Conservation (phyloP, 2,113 vertebrate species). For the Proteles cristata region DNA sequence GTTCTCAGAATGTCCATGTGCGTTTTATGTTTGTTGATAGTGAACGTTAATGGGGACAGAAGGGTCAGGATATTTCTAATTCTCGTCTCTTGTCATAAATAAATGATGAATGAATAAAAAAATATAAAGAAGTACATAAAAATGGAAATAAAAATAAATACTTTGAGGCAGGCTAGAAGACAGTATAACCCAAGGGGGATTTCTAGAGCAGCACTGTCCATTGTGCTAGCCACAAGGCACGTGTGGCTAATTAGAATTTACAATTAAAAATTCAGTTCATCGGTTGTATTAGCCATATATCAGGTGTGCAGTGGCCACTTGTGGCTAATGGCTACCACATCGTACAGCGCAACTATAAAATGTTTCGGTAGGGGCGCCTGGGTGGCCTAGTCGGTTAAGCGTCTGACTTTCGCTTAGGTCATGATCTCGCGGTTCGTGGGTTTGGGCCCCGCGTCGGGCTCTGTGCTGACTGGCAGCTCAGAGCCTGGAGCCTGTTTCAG, state of each 20-base stretch:
- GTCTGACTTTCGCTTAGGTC: too few relatives aligned
- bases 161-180: neutral
- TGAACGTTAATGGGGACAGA: neutral
- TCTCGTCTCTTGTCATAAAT: constrained; percentile 18
- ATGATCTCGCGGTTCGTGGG: too few relatives aligned
- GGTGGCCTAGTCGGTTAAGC: too few relatives aligned
- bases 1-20: neutral
- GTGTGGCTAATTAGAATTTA: neutral
- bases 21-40: constrained; percentile 10
- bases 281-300: neutral
- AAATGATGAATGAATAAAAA: neutral
- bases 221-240: neutral
- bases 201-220: neutral
- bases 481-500: too few relatives aligned
- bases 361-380: neutral
- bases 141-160: neutral
- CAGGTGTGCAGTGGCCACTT: neutral
- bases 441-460: too few relatives aligned
- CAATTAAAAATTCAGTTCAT: neutral
- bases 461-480: too few relatives aligned
- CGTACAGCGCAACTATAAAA: neutral
- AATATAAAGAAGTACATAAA: neutral
- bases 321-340: neutral
- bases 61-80: constrained; percentile 24
- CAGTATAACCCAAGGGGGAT: neutral